Percentiles rank a stretch among this genome's conserved stretches.
These are phyloP conservation scores for Spisula subtruncata DNA, from an alignment of 2,888 invertebrate species.

Conservation along the genomic window DNA sequence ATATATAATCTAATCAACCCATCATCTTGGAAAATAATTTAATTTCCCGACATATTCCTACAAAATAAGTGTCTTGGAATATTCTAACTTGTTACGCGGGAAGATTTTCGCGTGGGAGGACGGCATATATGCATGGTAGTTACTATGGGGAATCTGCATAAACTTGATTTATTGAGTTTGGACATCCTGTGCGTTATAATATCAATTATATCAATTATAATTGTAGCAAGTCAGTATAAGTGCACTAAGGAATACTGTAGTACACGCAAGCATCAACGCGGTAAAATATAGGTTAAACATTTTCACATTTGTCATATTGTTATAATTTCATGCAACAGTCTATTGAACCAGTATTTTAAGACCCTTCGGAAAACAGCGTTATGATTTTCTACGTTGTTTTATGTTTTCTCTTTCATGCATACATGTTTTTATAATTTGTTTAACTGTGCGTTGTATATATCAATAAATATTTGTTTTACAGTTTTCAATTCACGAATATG, in stretches of 20 bases:
- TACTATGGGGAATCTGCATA: not conserved
- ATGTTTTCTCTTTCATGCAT: too few species aligned
- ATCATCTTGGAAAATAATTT: not conserved
- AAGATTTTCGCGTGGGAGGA: slow-evolving; percentile 13
- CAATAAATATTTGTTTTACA: too few species aligned
- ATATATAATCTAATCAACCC: not conserved
- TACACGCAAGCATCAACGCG: too few species aligned
- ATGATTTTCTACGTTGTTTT: too few species aligned
- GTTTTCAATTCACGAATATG: too few species aligned
- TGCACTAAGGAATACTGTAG: not conserved
- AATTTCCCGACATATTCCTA: not conserved
- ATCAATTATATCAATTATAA: not conserved
- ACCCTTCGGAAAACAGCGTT: too few species aligned
- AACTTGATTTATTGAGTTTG: not conserved
- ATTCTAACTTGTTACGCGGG: slow-evolving; percentile 1
- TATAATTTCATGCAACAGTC: too few species aligned
- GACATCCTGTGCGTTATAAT: not conserved
- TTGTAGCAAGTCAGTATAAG: not conserved
- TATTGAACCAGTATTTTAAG: too few species aligned
- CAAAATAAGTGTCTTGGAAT: not conserved
- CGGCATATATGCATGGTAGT: not conserved
- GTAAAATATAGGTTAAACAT: too few species aligned
- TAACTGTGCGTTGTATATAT: too few species aligned
- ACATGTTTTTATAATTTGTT: too few species aligned
- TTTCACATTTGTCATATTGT: too few species aligned